phyloP scores from a whole-genome alignment of 2,113 vertebrate species.

The Sigmodon hispidus region DNA sequence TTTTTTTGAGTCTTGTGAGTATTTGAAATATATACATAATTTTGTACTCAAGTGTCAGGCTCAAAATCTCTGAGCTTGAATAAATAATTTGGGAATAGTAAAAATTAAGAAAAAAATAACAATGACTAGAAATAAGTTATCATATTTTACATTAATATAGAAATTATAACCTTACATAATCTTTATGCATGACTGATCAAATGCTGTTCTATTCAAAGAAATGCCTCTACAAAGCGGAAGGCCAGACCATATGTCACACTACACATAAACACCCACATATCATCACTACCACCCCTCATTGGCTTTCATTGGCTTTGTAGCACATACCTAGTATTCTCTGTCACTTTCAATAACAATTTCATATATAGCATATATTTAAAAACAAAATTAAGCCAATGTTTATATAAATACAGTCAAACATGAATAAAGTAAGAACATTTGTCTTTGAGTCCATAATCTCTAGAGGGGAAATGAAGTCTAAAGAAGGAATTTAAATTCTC shows the following conservation, averaged over 20 bases:
- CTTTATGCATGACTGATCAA: conserved; percentile 2
- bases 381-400: conserved; percentile 26
- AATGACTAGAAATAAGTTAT: conserved; percentile 46
- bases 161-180: conserved; percentile 45
- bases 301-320: neutral
- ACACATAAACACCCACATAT: neutral
- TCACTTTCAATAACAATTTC: neutral
- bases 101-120: conserved; percentile 31
- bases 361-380: neutral
- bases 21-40: conserved; percentile 29
- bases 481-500: conserved; percentile 25
- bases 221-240: neutral
- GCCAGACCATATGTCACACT: neutral
- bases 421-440: conserved; percentile 38
- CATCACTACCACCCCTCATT: neutral
- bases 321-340: neutral
- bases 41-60: conserved; percentile 24
- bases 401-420: neutral
- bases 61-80: neutral
- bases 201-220: conserved; percentile 9
- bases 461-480: conserved; percentile 3
- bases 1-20: conserved; percentile 33
- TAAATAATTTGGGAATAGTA: neutral
- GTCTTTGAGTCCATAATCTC: conserved; percentile 25
- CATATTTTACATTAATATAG: neutral